Conservation (phyloP, 2,113 vertebrate genomes). For the Centropus bengalensis region DNA sequence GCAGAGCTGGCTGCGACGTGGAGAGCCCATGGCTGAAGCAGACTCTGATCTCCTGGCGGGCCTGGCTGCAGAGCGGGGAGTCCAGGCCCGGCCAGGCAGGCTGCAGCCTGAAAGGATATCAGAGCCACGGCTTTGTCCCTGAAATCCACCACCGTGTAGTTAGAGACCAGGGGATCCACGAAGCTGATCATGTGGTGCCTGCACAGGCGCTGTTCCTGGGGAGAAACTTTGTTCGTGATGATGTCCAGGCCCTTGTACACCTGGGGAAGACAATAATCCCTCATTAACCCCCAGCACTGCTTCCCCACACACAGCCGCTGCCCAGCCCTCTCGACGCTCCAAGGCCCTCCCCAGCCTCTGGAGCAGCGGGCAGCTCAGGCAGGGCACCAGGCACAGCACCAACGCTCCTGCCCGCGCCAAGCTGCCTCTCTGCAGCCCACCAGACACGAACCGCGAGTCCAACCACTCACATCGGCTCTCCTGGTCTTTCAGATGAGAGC, state of each 20-base stretch:
- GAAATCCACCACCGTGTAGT: slow-evolving; percentile 95
- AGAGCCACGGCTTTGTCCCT: slow-evolving; percentile 88
- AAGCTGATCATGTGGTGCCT: slow-evolving; percentile 97
- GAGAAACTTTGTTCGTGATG: slow-evolving; percentile 94
- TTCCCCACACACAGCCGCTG: neutral
- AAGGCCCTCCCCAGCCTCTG: neutral
- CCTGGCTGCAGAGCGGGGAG: neutral
- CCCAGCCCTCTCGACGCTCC: neutral
- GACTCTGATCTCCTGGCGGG: neutral
- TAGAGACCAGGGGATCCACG: slow-evolving; percentile 90
- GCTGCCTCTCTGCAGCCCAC: neutral
- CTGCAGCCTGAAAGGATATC: slow-evolving; percentile 85
- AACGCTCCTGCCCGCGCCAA: neutral
- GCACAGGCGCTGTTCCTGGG: slow-evolving; percentile 85
- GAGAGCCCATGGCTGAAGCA: neutral
- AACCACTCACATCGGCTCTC: neutral
- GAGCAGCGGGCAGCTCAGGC: neutral
- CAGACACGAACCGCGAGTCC: neutral
- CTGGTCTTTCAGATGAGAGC: neutral
- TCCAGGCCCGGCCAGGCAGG: neutral
- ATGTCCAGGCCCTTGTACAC: slow-evolving; percentile 95
- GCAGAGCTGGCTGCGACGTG: fast-evolving
- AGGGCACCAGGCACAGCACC: neutral
- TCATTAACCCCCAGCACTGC: neutral
- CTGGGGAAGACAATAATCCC: slow-evolving; percentile 64